Base-by-base conservation (phyloP, 2,113 vertebrate species). In the Oostethus manadensis region DNA sequence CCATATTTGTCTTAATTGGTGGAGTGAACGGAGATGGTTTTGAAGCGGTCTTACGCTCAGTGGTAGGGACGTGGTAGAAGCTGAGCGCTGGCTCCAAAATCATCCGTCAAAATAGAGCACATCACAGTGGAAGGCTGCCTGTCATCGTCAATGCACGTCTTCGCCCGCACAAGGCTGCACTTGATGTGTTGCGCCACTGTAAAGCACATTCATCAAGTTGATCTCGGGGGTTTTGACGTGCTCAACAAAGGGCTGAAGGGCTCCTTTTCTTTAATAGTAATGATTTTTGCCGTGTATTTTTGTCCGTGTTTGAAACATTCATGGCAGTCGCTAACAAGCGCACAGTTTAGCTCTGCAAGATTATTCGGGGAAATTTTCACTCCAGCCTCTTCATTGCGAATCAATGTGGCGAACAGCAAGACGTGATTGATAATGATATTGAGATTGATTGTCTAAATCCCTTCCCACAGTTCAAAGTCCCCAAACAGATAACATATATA, bases 361-460 rank as follows among this genome's bases (percentile, higher is more conserved):
- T 94, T 93, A 94, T 89, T 88, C 68, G 83, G 88, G 86, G 82
- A 92, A 92, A 94, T 91, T 89, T 93, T 84, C 77, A 84, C 78
- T 89, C 86, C 71, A 76, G 91, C 90, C 90, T 93, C 86, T 88
- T 87, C 78, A 87, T 88, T 86, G 71, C 61, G 61, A 90, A 90
- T 95, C 93, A 87, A 89, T 90, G 81, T 67, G 88, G 86, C 58
- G 84, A 89, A 90, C 83, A 73, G 88, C 86, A 68, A 80, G 82
- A 69, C 80, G 89, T 89, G 91, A 90, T 93, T 92, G 92, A 90
- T 90, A 90, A 91, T 89, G 91, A 90, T 93, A 93, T 90, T 89
- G 88, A 91, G 88, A 91, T 91, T 91, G 91, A 92, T 92, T 86
- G 87, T 83, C 89, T 87, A 93, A 95, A 93, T 93, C 92, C 90